Evolutionary conservation across 1,140 invertebrate genomes (phyloP).

Genomic region (Papilio xuthus): DNA sequence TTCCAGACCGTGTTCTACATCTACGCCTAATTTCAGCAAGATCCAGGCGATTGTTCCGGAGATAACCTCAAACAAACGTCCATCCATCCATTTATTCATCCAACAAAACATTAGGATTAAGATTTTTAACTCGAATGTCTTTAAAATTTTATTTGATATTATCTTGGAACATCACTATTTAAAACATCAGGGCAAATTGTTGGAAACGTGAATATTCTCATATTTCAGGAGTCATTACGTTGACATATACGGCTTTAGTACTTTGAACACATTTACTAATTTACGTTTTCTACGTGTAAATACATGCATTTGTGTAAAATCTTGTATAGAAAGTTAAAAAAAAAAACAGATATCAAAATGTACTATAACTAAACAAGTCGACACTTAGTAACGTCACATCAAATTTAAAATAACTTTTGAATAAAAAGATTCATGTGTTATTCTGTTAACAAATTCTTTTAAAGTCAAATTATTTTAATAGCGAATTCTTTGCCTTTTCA

Average conservation of each 20-base stretch:
- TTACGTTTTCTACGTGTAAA: neutral
- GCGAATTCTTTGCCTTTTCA: neutral
- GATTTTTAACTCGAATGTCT: too few species aligned
- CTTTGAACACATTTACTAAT: slow-evolving; percentile 38
- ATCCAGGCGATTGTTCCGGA: too few species aligned
- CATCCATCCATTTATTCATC: too few species aligned
- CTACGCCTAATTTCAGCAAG: too few species aligned
- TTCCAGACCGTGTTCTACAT: too few species aligned
- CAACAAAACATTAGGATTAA: too few species aligned
- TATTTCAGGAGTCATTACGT: slow-evolving; percentile 77
- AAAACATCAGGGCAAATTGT: slow-evolving; percentile 59
- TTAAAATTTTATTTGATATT: neutral
- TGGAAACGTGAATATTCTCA: slow-evolving; percentile 55
- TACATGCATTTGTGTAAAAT: neutral
- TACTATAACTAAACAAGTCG: too few species aligned
- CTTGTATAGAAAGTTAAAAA: too few species aligned
- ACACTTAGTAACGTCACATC: too few species aligned
- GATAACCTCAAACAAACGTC: too few species aligned
- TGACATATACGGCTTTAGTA: slow-evolving; percentile 44
- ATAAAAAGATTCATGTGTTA: neutral
- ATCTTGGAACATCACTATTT: slow-evolving; percentile 41
- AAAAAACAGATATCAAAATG: too few species aligned
- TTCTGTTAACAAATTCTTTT: slow-evolving; percentile 1
- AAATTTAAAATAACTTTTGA: neutral
- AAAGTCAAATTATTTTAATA: neutral